Conservation (phyloP, 2,113 vertebrate genomes). For the Phodopus roborovskii region DNA sequence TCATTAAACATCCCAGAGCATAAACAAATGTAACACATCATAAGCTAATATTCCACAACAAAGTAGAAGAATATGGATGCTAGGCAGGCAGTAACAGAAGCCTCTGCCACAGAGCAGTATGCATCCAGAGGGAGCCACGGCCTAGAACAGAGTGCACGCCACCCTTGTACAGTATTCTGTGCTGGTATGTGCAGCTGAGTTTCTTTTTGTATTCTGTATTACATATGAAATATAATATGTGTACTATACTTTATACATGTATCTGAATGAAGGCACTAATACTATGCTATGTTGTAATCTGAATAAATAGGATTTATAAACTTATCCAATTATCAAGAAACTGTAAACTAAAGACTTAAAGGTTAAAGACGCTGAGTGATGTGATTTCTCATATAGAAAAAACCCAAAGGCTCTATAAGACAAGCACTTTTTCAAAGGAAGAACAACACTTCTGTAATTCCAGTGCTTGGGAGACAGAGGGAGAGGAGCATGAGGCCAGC, state of each 20-base stretch:
- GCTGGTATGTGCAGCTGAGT: background rate
- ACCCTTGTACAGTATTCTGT: background rate
- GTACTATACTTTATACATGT: background rate
- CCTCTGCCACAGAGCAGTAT: background rate
- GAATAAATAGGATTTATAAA: background rate
- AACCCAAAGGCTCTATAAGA: background rate
- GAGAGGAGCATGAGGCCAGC: background rate
- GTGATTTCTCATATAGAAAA: background rate
- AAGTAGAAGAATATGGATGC: background rate
- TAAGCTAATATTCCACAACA: background rate
- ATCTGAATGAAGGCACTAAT: background rate
- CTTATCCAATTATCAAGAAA: background rate
- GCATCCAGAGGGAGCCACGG: background rate
- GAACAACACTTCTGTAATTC: background rate
- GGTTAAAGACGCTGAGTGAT: background rate
- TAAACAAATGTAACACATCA: background rate
- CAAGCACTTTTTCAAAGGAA: background rate
- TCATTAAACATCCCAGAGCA: background rate
- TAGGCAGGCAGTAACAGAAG: background rate
- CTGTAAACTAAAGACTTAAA: background rate
- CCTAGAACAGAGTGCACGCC: fast-evolving
- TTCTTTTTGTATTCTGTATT: background rate
- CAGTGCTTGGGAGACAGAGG: background rate
- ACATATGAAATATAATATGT: no score
- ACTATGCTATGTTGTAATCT: background rate